Conservation (phyloP, 2,113 vertebrate species). For the Tonatia bakeri region DNA sequence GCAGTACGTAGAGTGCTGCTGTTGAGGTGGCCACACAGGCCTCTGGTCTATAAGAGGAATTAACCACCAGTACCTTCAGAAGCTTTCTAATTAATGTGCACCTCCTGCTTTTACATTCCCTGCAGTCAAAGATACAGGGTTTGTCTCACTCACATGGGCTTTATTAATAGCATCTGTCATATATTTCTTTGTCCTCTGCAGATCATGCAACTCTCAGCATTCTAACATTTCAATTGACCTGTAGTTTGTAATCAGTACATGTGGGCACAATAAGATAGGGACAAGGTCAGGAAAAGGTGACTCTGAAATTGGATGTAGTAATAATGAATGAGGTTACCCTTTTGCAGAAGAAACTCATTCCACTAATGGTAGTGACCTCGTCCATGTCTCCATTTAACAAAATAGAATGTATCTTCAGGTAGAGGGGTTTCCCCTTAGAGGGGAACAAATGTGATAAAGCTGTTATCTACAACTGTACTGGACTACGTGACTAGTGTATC, state of each 20-base stretch:
- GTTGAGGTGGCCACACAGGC: not conserved
- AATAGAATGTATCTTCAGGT: not conserved
- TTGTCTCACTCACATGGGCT: not conserved
- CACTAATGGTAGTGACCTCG: not conserved
- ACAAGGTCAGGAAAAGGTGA: not conserved
- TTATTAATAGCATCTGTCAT: not conserved
- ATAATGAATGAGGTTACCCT: not conserved
- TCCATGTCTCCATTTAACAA: not conserved
- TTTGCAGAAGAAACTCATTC: not conserved
- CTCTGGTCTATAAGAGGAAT: not conserved
- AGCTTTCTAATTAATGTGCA: not conserved
- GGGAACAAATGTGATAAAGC: not conserved
- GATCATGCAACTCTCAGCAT: not conserved
- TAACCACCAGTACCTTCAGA: not conserved
- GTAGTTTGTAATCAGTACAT: not conserved
- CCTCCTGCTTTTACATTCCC: not conserved
- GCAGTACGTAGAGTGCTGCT: not conserved
- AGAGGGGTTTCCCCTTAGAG: not conserved
- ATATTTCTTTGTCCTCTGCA: not conserved
- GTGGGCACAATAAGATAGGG: not conserved
- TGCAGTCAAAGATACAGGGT: not conserved
- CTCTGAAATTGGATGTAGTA: not conserved
- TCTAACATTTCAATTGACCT: not conserved
- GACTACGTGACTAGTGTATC: not conserved
- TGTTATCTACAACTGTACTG: not conserved